Evolutionary conservation across 2,797 vertebrate genomes (phyloP), one percentile per base, ranked within the genome.

Genomic region (Pseudochirops corinnae): DNA sequence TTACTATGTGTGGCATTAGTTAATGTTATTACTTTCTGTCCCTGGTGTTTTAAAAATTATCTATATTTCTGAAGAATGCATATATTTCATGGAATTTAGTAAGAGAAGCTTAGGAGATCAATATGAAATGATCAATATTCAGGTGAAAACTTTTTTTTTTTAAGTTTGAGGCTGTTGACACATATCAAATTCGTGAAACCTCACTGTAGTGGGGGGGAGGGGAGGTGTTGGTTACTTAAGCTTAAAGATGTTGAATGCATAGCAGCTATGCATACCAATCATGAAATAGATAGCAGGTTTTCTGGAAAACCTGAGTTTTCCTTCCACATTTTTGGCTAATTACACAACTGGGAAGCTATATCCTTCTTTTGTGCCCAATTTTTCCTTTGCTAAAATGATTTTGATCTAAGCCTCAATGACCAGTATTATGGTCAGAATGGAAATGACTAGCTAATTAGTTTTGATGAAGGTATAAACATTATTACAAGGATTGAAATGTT

Each of bases 1-100:
- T 98, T 98, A 96, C 97, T 96, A 90, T 98, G 96, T 98, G 96
- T 98, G 96, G 94, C 93, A 96, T 98, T 98, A 98, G 96, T 96
- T 97, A 97, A 97, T 95, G 87, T 98, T 98, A 98, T 96, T 98
- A 97, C 91, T 98, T 98, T 97, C 96, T 95, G 96, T 97, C 96
- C 96, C 96, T 98, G 92, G 93, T 97, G 96, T 98, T 98, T 97
- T 94, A 97, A 50, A 74, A 57, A 98, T 98, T 98, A 97, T 98
- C 96, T 97, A 95, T 97, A 94, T 98, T 98, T 98, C 95, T 97
- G 95, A 98, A 97, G 95, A 97, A 96, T 93, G 52, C 60, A 94
- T 57, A 46, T 55, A 5, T 96, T 97, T 96, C 53, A 92, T 93
- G 97, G 39, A 92, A 50, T 94, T 93, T 13, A 53, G 94, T 93